Evolutionary conservation across 2,797 vertebrate genomes (phyloP).

Genomic region (Pogoniulus pusillus): DNA sequence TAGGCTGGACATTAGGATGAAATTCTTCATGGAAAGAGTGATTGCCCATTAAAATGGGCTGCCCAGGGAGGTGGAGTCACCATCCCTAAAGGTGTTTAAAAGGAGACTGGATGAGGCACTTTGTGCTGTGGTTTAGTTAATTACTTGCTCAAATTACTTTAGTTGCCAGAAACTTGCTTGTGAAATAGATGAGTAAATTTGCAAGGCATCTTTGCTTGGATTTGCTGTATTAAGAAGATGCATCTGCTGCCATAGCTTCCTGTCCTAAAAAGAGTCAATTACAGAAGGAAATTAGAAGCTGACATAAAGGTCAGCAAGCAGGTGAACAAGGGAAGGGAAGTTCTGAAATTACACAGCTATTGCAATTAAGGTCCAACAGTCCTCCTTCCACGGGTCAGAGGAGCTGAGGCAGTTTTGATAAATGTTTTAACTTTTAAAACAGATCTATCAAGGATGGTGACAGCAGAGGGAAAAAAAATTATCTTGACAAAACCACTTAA

Average conservation of each 20-base stretch:
- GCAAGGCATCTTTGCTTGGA: not conserved
- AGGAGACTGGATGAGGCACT: no score
- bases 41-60: no score
- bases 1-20: no score
- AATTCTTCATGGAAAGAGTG: no score
- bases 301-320: constrained; percentile 12
- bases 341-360: constrained; percentile 23
- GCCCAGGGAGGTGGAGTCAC: no score
- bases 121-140: no score
- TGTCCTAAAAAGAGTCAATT: constrained; percentile 3
- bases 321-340: constrained; percentile 10
- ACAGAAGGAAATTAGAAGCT: constrained; percentile 45
- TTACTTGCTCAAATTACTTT: not conserved
- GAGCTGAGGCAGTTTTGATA: constrained; percentile 9
- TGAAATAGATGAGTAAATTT: not conserved
- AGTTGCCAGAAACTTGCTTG: not conserved
- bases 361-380: constrained; percentile 39
- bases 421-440: constrained; percentile 27
- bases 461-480: not conserved
- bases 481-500: not conserved
- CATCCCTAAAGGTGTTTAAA: no score
- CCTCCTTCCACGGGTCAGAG: not conserved
- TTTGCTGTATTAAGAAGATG: not conserved
- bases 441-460: not conserved
- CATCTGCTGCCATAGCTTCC: not conserved